Conservation (phyloP, 2,888 invertebrate genomes). For the Leptarthrus brevirostris region DNA sequence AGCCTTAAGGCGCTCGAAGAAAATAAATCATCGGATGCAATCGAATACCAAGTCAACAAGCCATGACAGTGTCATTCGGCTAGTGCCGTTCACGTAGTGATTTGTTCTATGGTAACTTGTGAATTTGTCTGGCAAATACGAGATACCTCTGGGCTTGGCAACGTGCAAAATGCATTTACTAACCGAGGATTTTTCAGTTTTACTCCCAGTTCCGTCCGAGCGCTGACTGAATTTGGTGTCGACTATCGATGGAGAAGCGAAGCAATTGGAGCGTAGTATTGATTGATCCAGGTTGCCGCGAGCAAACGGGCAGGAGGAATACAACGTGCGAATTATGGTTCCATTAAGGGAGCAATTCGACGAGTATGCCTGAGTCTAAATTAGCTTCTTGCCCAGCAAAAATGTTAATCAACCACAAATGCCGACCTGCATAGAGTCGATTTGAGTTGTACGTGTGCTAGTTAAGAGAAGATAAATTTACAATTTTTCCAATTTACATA, state of each 20-base stretch:
- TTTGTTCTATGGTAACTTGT: slow-evolving; percentile 13
- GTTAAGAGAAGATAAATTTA: not conserved
- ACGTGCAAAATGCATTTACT: slow-evolving; percentile 9
- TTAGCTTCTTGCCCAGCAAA: slow-evolving; percentile 3
- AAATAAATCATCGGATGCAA: slow-evolving; percentile 34
- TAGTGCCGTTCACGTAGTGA: slow-evolving; percentile 21
- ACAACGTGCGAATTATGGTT: slow-evolving; percentile 22
- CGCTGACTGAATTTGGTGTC: not conserved
- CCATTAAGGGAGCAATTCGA: slow-evolving; percentile 19
- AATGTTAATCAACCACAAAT: not conserved
- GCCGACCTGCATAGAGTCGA: not conserved
- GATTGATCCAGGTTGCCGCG: not conserved
- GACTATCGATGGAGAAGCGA: not conserved
- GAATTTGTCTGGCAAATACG: not conserved
- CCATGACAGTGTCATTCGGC: slow-evolving; percentile 27
- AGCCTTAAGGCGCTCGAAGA: slow-evolving; percentile 9
- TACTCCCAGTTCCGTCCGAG: not conserved
- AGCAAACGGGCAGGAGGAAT: not conserved
- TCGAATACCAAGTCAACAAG: slow-evolving; percentile 21
- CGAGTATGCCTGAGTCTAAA: slow-evolving; percentile 10
- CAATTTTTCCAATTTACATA: not conserved
- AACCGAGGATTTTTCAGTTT: not conserved
- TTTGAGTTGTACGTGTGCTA: not conserved
- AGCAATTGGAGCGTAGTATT: slow-evolving; percentile 36
- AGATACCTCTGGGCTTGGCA: not conserved